Evolutionary conservation across 2,797 vertebrate species (phyloP).

Genomic region (Urophycis tenuis): DNA sequence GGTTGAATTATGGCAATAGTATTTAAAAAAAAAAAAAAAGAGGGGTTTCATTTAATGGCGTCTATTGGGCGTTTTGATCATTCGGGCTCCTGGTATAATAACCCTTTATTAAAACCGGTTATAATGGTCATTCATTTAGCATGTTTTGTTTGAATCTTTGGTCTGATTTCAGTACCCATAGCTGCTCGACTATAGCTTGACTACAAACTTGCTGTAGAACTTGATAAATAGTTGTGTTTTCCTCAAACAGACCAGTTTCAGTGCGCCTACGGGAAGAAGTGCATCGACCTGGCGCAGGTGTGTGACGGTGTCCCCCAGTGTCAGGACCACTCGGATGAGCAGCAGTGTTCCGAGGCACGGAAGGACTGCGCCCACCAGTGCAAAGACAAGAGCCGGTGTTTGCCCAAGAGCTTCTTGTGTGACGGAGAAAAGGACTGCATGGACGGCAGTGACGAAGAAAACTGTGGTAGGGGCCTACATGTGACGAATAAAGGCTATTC

Average conservation of each 20-base stretch:
- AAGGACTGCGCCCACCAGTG: constrained; percentile 71
- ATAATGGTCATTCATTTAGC: too few relatives aligned
- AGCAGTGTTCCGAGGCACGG: constrained; percentile 51
- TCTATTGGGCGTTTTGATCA: too few relatives aligned
- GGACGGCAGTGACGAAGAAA: constrained; percentile 72
- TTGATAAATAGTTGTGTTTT: neutral
- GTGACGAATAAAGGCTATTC: neutral
- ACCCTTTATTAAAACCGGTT: too few relatives aligned
- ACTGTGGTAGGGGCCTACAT: constrained; percentile 66
- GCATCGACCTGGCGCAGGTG: constrained; percentile 57
- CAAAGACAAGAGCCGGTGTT: constrained; percentile 64
- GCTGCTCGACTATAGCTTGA: neutral
- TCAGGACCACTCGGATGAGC: constrained; percentile 77
- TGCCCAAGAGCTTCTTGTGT: constrained; percentile 73
- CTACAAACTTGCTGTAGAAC: neutral
- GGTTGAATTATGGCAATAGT: constrained; percentile 32
- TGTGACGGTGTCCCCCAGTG: constrained; percentile 77
- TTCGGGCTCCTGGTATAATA: too few relatives aligned
- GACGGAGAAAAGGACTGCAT: constrained; percentile 75
- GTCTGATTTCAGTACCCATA: neutral
- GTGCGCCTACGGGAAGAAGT: constrained; percentile 67
- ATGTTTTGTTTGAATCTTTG: neutral
- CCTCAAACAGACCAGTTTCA: constrained; percentile 70
- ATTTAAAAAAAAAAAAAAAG: too few relatives aligned
- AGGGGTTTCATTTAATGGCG: neutral